A percentile compares a stretch with the other conserved stretches of the same genome.
Conservation (phyloP, 2,113 vertebrate genomes). For the Anguilla rostrata region DNA sequence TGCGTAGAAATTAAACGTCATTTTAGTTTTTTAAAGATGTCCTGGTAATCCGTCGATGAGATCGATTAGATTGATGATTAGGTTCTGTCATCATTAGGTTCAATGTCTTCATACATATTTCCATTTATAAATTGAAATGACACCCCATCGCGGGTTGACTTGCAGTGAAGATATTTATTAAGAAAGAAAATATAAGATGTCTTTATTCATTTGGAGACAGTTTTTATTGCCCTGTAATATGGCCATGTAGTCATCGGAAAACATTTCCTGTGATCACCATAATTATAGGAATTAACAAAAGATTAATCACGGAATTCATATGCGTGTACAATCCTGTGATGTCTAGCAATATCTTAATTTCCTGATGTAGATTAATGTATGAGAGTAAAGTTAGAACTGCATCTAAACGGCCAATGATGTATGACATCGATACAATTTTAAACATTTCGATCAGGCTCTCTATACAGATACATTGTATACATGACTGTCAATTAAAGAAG, state of each 20-base stretch:
- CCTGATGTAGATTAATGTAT: background rate
- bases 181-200: background rate
- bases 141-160: background rate
- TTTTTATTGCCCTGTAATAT: background rate
- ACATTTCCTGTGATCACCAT: background rate
- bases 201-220: background rate
- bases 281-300: background rate
- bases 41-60: background rate
- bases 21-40: background rate
- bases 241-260: no score
- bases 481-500: background rate
- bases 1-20: background rate
- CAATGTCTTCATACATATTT: no score
- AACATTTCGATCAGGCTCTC: no score
- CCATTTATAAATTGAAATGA: no score
- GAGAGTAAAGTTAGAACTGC: background rate
- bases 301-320: background rate
- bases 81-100: no score
- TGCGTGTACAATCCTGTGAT: background rate
- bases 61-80: no score
- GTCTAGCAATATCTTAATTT: background rate
- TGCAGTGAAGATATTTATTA: background rate
- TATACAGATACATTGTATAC: no score
- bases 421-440: background rate
- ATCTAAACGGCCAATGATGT: background rate